Evolutionary conservation across 30 jellyfish, hydroid and myxozoan genomes (phyloP), one percentile per base, ranked within the genome.

Genomic region (Catostylus mosaicus): DNA sequence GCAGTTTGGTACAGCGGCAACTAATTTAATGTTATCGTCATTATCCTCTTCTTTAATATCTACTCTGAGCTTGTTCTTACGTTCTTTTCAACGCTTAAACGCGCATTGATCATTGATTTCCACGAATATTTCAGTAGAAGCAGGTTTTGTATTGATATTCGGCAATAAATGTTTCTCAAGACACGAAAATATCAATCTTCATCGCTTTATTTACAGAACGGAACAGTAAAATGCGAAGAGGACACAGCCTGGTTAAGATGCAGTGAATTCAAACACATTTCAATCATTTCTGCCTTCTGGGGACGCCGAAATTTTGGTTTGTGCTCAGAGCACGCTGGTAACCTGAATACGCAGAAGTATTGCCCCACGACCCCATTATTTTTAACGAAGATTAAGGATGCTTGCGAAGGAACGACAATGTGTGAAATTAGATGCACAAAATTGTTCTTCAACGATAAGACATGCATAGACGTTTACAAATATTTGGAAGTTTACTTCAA

Each of bases 381-480:
- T 76, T 77, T 95, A 77, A 95, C 99, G 69, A 95, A 95, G 88
- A 91, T 95, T 62, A 95, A 95, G 81, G 99, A 95, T 66, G 97
- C 99, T 45, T 95, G 99, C 61, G 99, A 95, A 85, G 99, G 99
- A 36, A 95, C 99, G 40, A 95, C 99, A 83, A 95, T 95, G 99
- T 95, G 99, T 73, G 99, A 95, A 75, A 67, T 95, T 62, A 80
- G 99, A 75, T 95, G 99, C 94, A 95, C 99, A 83, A 95, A 95
- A 74, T 90, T 89, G 91, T 95, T 95, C 92, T 95, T 95, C 93
- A 90, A 95, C 96, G 99, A 95, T 78, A 85, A 95, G 62, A 89
- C 97, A 57, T 95, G 99, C 92, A 24, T 85, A 54, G 99, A 95
- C 83, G 99, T 95, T 57, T 95, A 95, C 92, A 95, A 95, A 89